Conservation (phyloP, 2,888 invertebrate genomes). For the Caenorhabditis imperialis region DNA sequence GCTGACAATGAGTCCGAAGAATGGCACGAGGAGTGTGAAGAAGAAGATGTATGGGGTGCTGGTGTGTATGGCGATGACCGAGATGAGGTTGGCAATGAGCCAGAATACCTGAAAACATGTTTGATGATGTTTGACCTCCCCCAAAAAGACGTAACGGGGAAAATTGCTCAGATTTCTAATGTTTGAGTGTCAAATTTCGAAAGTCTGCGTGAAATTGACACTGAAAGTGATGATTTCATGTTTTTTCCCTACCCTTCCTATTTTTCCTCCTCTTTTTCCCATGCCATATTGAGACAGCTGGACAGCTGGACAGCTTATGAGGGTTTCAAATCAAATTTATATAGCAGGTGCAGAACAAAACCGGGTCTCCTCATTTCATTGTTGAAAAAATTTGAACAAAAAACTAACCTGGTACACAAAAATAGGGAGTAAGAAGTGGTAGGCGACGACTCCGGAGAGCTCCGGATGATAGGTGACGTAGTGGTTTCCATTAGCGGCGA, state of each 20-base stretch:
- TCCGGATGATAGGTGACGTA: constrained; percentile 44
- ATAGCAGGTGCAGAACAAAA: constrained; percentile 5
- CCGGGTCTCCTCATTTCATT: too few species aligned
- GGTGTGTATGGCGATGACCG: constrained; percentile 6
- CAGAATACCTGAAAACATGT: constrained; percentile 34
- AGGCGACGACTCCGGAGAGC: constrained; percentile 28
- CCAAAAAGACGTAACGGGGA: too few species aligned
- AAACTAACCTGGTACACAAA: constrained; percentile 36
- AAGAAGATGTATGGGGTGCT: constrained; percentile 26
- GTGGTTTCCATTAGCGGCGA: constrained; percentile 7
- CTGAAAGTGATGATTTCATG: constrained; percentile 20
- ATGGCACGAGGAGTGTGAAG: constrained; percentile 10
- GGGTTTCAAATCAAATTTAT: constrained; percentile 14
- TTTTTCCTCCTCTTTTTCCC: constrained; percentile 10
- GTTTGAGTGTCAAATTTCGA: constrained; percentile 43
- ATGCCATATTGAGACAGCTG: constrained; percentile 43
- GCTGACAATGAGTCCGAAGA: constrained; percentile 16
- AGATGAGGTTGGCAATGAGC: constrained; percentile 25
- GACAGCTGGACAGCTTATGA: not conserved
- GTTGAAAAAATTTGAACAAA: too few species aligned
- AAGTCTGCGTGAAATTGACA: constrained; percentile 1
- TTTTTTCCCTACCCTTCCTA: not conserved
- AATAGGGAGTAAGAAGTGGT: constrained; percentile 27
- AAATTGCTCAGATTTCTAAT: constrained; percentile 23
- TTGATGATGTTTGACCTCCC: too few species aligned